Conservation (phyloP, 2,113 vertebrate genomes). For the Turnix velox region DNA sequence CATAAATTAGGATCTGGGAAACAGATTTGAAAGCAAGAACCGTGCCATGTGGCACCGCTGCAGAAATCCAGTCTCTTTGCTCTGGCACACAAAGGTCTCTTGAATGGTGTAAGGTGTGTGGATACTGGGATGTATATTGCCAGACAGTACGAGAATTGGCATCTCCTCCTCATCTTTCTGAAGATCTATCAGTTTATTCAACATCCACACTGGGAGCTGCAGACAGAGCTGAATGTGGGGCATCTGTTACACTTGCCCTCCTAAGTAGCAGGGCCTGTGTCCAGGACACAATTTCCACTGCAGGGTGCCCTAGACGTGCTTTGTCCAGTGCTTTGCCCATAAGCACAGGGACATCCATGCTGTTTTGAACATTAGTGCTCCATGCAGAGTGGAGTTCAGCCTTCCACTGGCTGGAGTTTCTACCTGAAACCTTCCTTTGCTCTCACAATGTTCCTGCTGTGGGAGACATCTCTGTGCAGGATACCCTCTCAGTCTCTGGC, state of each 20-base stretch:
- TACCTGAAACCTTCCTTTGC: not conserved
- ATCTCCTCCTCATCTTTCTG: not conserved
- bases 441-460: not conserved
- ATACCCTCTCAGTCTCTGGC: not conserved
- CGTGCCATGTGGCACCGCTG: not conserved
- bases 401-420: not conserved
- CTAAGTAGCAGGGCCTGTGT: not conserved
- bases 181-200: not conserved
- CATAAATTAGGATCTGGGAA: not conserved
- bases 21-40: not conserved
- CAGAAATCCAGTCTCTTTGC: not conserved
- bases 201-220: not conserved
- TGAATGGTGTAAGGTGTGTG: not conserved
- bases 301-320: not conserved
- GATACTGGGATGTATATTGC: not conserved
- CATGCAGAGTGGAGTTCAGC: not conserved
- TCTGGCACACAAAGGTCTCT: not conserved
- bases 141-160: not conserved
- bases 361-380: rapidly evolving
- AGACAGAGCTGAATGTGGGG: not conserved
- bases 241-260: not conserved
- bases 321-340: not conserved
- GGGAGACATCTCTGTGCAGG: not conserved
- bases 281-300: not conserved
- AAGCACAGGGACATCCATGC: not conserved